Evolutionary conservation across 1,140 invertebrate genomes (phyloP).

Genomic region (Gonioctena quinquepunctata): DNA sequence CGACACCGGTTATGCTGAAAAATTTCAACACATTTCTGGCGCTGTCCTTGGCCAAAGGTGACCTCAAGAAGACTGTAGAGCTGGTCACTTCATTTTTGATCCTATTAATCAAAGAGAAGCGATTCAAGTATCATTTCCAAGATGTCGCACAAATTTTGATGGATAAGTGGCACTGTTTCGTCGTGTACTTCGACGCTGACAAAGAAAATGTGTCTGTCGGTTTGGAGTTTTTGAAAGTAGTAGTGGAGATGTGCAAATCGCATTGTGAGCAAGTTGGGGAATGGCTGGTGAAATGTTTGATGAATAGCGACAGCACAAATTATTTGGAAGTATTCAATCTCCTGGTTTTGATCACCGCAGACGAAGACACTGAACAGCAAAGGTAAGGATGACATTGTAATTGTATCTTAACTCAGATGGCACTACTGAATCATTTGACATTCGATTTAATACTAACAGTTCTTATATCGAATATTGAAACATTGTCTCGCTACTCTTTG

Average conservation of each 20-base stretch:
- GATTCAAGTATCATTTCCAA: slow-evolving; percentile 1
- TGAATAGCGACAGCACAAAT: background rate
- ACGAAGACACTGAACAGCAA: background rate
- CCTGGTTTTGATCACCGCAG: background rate
- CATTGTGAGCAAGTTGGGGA: background rate
- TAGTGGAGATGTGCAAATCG: background rate
- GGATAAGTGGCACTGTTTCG: slow-evolving; percentile 10
- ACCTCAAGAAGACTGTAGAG: slow-evolving; percentile 12
- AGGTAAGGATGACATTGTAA: background rate
- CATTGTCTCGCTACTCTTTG: no score
- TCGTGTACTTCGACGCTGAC: background rate
- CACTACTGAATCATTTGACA: no score
- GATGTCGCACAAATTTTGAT: slow-evolving; percentile 5
- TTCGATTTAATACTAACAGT: no score
- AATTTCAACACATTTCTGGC: slow-evolving; percentile 33
- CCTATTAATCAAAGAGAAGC: slow-evolving; percentile 10
- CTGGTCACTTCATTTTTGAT: slow-evolving; percentile 6
- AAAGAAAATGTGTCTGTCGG: background rate
- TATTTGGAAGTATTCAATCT: background rate
- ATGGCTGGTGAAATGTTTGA: background rate
- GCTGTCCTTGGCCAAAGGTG: background rate
- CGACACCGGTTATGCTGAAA: slow-evolving; percentile 22
- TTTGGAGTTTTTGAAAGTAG: background rate
- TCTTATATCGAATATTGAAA: no score
- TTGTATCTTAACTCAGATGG: no score